Conservation (phyloP, 2,113 vertebrate species). For the Cyprinodon brontotheroides region DNA sequence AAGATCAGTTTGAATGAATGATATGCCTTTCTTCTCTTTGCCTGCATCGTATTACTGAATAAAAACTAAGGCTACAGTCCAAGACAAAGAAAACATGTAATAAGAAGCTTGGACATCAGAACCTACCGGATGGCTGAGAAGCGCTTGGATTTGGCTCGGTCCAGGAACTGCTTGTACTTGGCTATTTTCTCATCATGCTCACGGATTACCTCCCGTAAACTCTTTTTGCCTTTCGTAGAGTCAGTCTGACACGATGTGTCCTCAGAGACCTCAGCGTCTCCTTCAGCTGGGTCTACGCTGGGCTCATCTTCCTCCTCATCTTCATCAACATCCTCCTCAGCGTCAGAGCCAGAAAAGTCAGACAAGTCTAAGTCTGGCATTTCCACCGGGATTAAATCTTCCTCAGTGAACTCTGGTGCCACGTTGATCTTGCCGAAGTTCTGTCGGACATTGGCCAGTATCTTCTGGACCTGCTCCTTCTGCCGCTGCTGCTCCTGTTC, state of each 20-base stretch:
- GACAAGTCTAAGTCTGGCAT: conserved; percentile 81
- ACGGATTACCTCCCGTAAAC: conserved; percentile 79
- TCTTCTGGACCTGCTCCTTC: conserved; percentile 80
- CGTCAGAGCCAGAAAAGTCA: conserved; percentile 79
- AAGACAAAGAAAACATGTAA: conserved; percentile 5
- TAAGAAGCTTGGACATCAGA: conserved; percentile 18
- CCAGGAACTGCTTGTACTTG: conserved; percentile 93
- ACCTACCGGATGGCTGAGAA: conserved; percentile 93
- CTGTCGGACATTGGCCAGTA: conserved; percentile 86
- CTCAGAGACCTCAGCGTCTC: conserved; percentile 11
- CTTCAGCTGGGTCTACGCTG: conserved; percentile 13
- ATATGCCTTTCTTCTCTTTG: conserved; percentile 28
- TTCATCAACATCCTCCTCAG: conserved; percentile 69
- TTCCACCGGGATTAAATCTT: conserved; percentile 92
- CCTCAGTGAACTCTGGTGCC: conserved; percentile 88
- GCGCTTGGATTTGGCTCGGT: conserved; percentile 91
- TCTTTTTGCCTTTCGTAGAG: conserved; percentile 44
- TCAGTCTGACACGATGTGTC: conserved; percentile 5
- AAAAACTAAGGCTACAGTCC: conserved; percentile 1
- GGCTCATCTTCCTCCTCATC: conserved; percentile 45
- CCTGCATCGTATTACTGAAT: conserved; percentile 24
- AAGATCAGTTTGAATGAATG: not conserved
- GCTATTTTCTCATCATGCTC: conserved; percentile 92
- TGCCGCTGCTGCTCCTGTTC: conserved; percentile 45
- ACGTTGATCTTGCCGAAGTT: conserved; percentile 96